A percentile compares a stretch with the other conserved stretches of the same genome.
phyloP scores from a whole-genome alignment of 1,140 invertebrate genomes.

The Pemphigus obesinymphae region DNA sequence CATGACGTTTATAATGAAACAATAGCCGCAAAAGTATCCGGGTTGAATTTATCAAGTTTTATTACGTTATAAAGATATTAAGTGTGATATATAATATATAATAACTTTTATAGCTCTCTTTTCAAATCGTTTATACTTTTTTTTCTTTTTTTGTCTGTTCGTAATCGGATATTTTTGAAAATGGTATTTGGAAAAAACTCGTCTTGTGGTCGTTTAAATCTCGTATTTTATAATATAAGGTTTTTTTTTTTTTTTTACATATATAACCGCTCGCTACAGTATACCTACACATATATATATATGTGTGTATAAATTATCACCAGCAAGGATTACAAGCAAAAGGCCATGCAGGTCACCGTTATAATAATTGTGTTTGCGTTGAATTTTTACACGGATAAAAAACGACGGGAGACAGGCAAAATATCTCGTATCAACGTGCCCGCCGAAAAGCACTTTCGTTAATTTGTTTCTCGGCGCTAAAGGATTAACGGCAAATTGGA shows the following conservation, averaged over 20 bases:
- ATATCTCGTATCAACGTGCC: neutral
- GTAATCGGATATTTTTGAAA: neutral
- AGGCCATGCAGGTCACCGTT: too few species aligned
- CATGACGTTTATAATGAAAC: slow-evolving; percentile 39
- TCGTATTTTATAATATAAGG: too few species aligned
- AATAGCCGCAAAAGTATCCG: slow-evolving; percentile 26
- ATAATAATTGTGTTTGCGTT: neutral
- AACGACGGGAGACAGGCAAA: neutral
- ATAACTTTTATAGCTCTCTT: neutral
- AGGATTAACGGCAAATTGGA: slow-evolving; percentile 16
- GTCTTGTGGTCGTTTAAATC: neutral
- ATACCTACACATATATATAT: too few species aligned
- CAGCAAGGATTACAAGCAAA: too few species aligned
- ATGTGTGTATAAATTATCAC: too few species aligned
- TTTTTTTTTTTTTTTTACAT: too few species aligned
- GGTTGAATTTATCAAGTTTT: slow-evolving; percentile 36
- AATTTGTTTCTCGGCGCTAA: slow-evolving; percentile 14
- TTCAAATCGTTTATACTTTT: neutral
- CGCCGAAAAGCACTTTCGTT: slow-evolving; percentile 5
- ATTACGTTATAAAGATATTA: slow-evolving; percentile 33
- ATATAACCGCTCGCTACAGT: too few species aligned
- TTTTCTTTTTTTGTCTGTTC: neutral
- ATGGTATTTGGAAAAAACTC: neutral
- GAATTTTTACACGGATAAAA: neutral
- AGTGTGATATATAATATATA: neutral